Evolutionary conservation across 1,140 invertebrate genomes (phyloP).

Genomic region (Papilio dardanus): DNA sequence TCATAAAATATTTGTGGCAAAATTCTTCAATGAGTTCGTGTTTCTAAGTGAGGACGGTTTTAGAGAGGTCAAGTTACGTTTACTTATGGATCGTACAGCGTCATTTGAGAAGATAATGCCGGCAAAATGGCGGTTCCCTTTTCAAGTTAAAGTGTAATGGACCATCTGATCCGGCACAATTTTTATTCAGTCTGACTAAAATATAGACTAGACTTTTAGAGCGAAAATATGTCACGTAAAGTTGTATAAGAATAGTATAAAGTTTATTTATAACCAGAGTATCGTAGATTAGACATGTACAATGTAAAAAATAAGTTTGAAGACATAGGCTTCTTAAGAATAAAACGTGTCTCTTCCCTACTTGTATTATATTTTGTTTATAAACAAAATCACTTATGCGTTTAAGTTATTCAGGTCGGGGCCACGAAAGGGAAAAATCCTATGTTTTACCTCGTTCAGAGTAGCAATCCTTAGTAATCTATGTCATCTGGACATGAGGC

Average conservation of each 20-base stretch:
- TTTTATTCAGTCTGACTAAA: background rate
- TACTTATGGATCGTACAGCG: background rate
- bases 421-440: no score
- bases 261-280: background rate
- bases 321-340: no score
- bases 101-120: background rate
- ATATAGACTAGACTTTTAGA: background rate
- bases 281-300: no score
- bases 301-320: background rate
- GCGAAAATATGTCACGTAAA: background rate
- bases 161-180: background rate
- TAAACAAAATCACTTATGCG: no score
- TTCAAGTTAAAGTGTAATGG: slow-evolving; percentile 6
- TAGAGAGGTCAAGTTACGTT: background rate
- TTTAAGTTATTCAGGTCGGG: no score
- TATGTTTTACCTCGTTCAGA: no score
- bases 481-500: no score
- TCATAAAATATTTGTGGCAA: background rate
- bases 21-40: background rate
- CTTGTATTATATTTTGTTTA: no score
- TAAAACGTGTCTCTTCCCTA: no score
- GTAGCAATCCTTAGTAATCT: no score
- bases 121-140: background rate
- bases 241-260: no score
- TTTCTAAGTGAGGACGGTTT: background rate